Evolutionary conservation across 2,888 invertebrate species (phyloP).

Genomic region (Cordilura impudica): DNA sequence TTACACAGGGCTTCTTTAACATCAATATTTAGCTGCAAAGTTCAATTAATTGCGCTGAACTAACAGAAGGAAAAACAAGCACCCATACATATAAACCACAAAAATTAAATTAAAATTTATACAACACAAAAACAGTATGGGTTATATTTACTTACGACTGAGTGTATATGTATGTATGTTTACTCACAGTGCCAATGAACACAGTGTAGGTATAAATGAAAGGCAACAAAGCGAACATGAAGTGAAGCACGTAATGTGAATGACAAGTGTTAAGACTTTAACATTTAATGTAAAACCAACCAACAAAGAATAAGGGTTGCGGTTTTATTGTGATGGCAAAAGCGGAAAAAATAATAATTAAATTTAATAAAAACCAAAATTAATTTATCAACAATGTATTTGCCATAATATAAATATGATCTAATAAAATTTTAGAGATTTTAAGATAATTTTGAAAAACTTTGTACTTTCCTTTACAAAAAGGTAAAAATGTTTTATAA

Average conservation of each 20-base stretch:
- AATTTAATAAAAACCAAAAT: conserved; percentile 10
- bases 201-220: conserved; percentile 40
- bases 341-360: not conserved
- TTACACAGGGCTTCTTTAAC: conserved; percentile 60
- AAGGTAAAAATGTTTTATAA: too few species aligned
- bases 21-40: conserved; percentile 73
- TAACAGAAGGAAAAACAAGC: conserved; percentile 58
- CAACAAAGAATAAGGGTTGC: conserved; percentile 53
- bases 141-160: conserved; percentile 45
- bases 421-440: too few species aligned
- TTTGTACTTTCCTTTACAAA: too few species aligned
- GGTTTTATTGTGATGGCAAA: conserved; percentile 39
- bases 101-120: conserved; percentile 75
- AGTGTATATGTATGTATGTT: too few species aligned
- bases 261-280: conserved; percentile 64
- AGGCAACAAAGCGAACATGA: conserved; percentile 59
- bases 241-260: conserved; percentile 64
- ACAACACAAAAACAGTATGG: conserved; percentile 37
- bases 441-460: too few species aligned
- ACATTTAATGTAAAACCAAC: conserved; percentile 59
- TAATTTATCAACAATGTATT: not conserved
- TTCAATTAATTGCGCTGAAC: conserved; percentile 74
- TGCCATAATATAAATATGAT: not conserved
- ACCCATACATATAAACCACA: conserved; percentile 69
- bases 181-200: not conserved